Conservation (phyloP, 2,797 vertebrate genomes). For the Heteromormyrus szaboi region DNA sequence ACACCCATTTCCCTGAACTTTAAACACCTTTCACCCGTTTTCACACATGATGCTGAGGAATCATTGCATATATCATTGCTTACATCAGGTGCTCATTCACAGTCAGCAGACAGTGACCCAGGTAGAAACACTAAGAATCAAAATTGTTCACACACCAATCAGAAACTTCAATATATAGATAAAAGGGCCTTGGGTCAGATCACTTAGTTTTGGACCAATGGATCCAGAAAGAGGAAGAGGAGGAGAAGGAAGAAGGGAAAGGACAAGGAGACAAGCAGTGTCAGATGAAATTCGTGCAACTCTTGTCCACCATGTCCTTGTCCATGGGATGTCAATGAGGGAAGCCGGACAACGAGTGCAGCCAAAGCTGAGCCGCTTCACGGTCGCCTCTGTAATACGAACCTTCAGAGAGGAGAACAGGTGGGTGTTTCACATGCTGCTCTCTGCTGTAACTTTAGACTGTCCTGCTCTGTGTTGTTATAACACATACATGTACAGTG, state of each 20-base stretch:
- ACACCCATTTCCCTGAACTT: not conserved
- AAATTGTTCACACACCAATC: not conserved
- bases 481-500: too few species aligned
- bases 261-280: not conserved
- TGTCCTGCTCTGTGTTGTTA: too few species aligned
- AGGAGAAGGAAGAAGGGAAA: not conserved
- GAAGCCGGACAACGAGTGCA: too few species aligned
- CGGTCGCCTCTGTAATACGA: too few species aligned
- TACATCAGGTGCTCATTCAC: not conserved
- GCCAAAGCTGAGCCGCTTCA: too few species aligned
- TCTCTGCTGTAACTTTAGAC: too few species aligned
- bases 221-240: not conserved
- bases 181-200: not conserved
- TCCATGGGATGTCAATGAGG: not conserved
- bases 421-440: too few species aligned
- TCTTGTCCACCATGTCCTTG: not conserved
- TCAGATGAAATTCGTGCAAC: not conserved
- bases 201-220: not conserved
- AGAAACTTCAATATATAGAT: not conserved
- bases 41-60: not conserved
- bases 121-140: not conserved
- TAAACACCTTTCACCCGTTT: not conserved
- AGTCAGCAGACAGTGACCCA: not conserved
- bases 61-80: not conserved
- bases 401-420: too few species aligned